Percentiles rank a stretch among this genome's conserved stretches.
phyloP scores from a whole-genome alignment of 2,113 vertebrate species.

The Perca schrenkii region DNA sequence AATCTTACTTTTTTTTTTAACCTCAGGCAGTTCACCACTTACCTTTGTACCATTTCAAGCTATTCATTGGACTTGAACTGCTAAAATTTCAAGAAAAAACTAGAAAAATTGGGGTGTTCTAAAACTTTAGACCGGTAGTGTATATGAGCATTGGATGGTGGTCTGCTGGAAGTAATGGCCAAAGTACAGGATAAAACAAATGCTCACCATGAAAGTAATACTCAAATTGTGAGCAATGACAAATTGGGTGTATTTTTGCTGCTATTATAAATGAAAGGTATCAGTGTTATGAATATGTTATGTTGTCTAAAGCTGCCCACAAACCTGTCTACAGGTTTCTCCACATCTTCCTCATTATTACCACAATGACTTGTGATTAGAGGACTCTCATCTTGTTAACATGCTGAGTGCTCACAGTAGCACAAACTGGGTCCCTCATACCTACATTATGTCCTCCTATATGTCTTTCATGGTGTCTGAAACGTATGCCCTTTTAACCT shows the following conservation, averaged over 20 bases:
- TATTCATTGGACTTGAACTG: too few relatives aligned
- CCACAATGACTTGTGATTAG: constrained; percentile 1
- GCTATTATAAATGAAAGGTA: background rate
- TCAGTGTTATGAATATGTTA: background rate
- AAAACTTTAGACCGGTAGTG: too few relatives aligned
- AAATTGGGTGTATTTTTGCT: background rate
- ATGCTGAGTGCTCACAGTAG: constrained; percentile 4
- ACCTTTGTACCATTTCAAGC: too few relatives aligned
- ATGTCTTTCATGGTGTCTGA: constrained; percentile 18
- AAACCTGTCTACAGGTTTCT: background rate
- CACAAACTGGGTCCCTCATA: constrained; percentile 24
- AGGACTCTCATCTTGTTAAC: background rate
- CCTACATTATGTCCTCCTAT: constrained; percentile 33
- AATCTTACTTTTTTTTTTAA: too few relatives aligned
- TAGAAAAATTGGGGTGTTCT: too few relatives aligned
- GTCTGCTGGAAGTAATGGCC: constrained; percentile 1
- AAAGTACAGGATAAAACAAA: constrained; percentile 20
- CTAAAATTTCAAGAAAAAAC: too few relatives aligned
- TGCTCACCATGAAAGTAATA: constrained; percentile 14
- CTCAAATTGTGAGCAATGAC: background rate
- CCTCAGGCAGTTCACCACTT: too few relatives aligned
- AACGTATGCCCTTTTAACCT: constrained; percentile 52
- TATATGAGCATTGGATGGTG: background rate
- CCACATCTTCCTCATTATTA: constrained; percentile 15
- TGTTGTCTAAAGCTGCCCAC: background rate